Evolutionary conservation across 2,888 invertebrate species (phyloP).

Genomic region (Amphiduros pacificus): DNA sequence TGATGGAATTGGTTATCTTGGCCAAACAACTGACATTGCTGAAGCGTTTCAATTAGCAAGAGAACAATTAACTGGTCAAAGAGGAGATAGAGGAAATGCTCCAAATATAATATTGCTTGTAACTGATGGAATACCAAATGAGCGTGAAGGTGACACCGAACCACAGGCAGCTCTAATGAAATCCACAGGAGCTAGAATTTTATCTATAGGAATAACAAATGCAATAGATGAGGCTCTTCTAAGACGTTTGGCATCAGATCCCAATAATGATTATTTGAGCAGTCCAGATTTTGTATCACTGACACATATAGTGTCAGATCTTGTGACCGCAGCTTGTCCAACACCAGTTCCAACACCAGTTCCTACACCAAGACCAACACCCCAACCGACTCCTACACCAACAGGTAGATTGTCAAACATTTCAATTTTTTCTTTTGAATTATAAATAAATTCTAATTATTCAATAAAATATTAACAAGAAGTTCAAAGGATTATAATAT

Average conservation of each 20-base stretch:
- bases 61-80: no score
- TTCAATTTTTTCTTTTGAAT: no score
- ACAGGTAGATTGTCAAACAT: not conserved
- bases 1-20: not conserved
- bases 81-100: not conserved
- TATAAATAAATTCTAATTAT: no score
- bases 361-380: not conserved
- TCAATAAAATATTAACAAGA: no score
- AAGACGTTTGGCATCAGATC: not conserved
- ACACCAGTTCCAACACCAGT: not conserved
- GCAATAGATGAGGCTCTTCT: not conserved
- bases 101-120: not conserved
- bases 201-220: not conserved
- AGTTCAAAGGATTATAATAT: no score
- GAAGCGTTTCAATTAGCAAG: not conserved
- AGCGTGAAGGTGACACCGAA: not conserved
- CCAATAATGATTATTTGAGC: not conserved
- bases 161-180: not conserved
- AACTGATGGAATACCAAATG: not conserved
- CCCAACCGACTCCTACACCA: not conserved
- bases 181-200: not conserved
- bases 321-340: not conserved
- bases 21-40: not conserved
- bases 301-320: not conserved
- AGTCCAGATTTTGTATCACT: not conserved